phyloP scores from a whole-genome alignment of 1,140 invertebrate genomes.

The Drosophila kepulauana region DNA sequence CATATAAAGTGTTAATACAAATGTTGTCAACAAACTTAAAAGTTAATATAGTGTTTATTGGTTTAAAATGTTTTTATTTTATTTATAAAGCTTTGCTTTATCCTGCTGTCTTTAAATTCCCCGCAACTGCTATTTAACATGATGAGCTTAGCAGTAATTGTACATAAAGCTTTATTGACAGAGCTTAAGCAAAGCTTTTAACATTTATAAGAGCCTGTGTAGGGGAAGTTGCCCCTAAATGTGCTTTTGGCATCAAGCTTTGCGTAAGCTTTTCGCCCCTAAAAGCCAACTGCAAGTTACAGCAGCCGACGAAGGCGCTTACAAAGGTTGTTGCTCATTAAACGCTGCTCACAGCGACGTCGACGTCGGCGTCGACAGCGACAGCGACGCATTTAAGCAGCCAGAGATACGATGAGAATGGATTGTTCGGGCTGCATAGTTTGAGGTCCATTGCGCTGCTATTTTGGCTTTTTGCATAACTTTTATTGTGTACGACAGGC shows the following conservation, averaged over 20 bases:
- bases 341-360: slow-evolving; percentile 44
- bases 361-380: slow-evolving; percentile 15
- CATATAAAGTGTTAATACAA: no score
- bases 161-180: no score
- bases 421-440: slow-evolving; percentile 55
- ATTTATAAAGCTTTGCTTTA: not conserved
- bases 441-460: slow-evolving; percentile 61
- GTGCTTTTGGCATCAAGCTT: slow-evolving; percentile 36
- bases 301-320: slow-evolving; percentile 12
- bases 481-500: slow-evolving; percentile 70
- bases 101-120: no score
- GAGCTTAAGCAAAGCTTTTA: slow-evolving; percentile 10
- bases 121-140: not conserved
- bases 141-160: no score
- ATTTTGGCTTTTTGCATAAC: slow-evolving; percentile 78
- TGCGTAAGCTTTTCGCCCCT: slow-evolving; percentile 27
- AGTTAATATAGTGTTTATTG: no score
- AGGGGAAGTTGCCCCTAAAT: slow-evolving; percentile 30
- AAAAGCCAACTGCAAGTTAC: slow-evolving; percentile 15
- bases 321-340: slow-evolving; percentile 55
- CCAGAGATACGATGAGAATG: slow-evolving; percentile 1
- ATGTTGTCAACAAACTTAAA: no score
- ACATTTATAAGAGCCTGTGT: not conserved
- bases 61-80: not conserved
- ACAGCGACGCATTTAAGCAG: not conserved